These are phyloP conservation scores for Chrysomallon squamiferum DNA, from an alignment of 1,140 invertebrate species.

Conservation along the genomic window DNA sequence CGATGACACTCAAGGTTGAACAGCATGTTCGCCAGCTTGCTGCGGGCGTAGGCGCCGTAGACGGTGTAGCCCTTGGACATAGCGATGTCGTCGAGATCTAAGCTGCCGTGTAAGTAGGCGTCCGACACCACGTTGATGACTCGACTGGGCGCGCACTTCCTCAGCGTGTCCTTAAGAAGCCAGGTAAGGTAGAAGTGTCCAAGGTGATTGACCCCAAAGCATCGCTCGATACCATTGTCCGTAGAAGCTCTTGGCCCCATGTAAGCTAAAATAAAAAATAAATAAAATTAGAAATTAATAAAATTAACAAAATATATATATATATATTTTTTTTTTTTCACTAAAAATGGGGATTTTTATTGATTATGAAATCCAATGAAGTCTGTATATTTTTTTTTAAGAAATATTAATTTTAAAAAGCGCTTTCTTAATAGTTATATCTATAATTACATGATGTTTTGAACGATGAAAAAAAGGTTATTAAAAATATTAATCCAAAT, in stretches of 20 bases:
- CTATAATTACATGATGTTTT: no score
- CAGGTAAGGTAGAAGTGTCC: slow-evolving; percentile 58
- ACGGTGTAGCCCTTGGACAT: slow-evolving; percentile 40
- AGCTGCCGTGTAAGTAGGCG: slow-evolving; percentile 36
- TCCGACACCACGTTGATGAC: slow-evolving; percentile 53
- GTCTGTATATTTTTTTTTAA: no score
- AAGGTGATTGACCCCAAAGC: slow-evolving; percentile 66
- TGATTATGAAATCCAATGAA: no score
- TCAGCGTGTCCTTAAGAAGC: slow-evolving; percentile 45
- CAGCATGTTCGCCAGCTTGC: slow-evolving; percentile 44
- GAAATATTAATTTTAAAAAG: no score
- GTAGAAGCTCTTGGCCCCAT: slow-evolving; percentile 56
- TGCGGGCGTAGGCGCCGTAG: slow-evolving; percentile 47
- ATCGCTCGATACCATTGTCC: slow-evolving; percentile 81
- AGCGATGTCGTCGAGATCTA: slow-evolving; percentile 51
- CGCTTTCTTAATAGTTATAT: no score
- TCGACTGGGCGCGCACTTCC: slow-evolving; percentile 41
- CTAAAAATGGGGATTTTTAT: no score
- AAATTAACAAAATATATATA: no score
- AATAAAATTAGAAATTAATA: background rate
- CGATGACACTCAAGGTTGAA: slow-evolving; percentile 48
- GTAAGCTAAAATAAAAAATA: slow-evolving; percentile 41
- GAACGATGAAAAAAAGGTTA: no score
- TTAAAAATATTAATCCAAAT: no score
- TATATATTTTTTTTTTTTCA: no score